Conservation (phyloP, 1,140 invertebrate species). For the Himalopsyche phryganea region DNA sequence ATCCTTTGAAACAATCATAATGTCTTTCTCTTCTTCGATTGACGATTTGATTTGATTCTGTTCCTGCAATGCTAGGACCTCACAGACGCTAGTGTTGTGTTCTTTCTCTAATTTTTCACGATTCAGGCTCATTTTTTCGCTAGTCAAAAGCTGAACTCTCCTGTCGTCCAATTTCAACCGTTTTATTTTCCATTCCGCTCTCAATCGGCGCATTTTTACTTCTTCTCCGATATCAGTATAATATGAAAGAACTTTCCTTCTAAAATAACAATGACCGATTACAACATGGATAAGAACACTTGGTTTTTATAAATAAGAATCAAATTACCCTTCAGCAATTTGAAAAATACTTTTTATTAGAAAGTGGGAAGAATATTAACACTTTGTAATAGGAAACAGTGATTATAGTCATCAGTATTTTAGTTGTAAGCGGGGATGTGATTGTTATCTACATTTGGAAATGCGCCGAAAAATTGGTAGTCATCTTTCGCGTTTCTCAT, state of each 20-base stretch:
- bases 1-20: no score
- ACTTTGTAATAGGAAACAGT: no score
- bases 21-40: no score
- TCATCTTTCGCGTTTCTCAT: no score
- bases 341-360: neutral
- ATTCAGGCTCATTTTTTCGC: conserved; percentile 49
- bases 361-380: no score
- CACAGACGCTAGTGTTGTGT: conserved; percentile 35
- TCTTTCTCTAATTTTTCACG: conserved; percentile 49
- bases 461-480: no score
- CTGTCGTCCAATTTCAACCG: conserved; percentile 55
- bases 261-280: conserved; percentile 34
- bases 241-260: conserved; percentile 54
- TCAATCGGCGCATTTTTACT: conserved; percentile 52
- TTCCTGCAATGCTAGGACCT: neutral
- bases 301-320: no score
- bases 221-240: conserved; percentile 56
- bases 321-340: no score
- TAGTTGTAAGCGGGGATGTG: no score
- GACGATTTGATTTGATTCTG: neutral
- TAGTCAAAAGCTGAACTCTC: conserved; percentile 50
- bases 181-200: conserved; percentile 58
- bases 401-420: no score
- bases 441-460: no score
- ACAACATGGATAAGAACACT: no score